phyloP scores from a whole-genome alignment of 2,888 invertebrate species.

The Nomada goodeniana region DNA sequence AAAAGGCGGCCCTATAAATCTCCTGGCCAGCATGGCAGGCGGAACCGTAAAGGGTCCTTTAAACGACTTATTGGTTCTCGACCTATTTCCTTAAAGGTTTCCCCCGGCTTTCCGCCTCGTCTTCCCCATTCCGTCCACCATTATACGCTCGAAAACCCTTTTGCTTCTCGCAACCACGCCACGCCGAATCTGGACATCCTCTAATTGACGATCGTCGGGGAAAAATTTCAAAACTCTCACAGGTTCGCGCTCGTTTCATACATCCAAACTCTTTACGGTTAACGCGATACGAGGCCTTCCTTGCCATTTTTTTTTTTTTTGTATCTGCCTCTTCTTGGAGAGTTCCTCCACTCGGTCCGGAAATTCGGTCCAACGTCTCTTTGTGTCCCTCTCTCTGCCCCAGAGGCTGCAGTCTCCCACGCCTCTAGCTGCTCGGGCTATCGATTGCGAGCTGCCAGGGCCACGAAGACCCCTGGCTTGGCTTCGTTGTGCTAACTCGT shows the following conservation, averaged over 20 bases:
- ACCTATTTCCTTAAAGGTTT: slow-evolving; percentile 60
- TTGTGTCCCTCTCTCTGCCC: slow-evolving; percentile 60
- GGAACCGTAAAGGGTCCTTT: slow-evolving; percentile 53
- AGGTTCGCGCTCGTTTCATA: not conserved
- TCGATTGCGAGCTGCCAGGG: slow-evolving; percentile 77
- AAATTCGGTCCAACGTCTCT: slow-evolving; percentile 70
- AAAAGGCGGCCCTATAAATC: slow-evolving; percentile 46
- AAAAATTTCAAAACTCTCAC: not conserved
- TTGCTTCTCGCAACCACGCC: not conserved
- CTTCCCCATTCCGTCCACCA: slow-evolving; percentile 39
- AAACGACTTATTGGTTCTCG: slow-evolving; percentile 63
- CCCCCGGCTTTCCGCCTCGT: slow-evolving; percentile 44
- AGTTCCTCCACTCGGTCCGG: slow-evolving; percentile 39
- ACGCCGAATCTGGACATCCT: slow-evolving; percentile 7
- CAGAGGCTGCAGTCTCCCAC: slow-evolving; percentile 69
- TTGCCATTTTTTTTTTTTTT: slow-evolving; percentile 10
- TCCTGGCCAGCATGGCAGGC: slow-evolving; percentile 10
- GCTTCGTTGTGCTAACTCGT: slow-evolving; percentile 73
- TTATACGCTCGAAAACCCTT: slow-evolving; percentile 37
- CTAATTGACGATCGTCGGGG: slow-evolving; percentile 23
- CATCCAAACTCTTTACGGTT: slow-evolving; percentile 17
- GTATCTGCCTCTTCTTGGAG: slow-evolving; percentile 14
- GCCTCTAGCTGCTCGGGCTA: slow-evolving; percentile 74
- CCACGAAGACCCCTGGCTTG: slow-evolving; percentile 69
- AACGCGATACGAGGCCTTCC: slow-evolving; percentile 17